Evolutionary conservation across 2,888 invertebrate species (phyloP), one percentile per base, ranked within the genome.

Genomic region (Zonitis immaculata): DNA sequence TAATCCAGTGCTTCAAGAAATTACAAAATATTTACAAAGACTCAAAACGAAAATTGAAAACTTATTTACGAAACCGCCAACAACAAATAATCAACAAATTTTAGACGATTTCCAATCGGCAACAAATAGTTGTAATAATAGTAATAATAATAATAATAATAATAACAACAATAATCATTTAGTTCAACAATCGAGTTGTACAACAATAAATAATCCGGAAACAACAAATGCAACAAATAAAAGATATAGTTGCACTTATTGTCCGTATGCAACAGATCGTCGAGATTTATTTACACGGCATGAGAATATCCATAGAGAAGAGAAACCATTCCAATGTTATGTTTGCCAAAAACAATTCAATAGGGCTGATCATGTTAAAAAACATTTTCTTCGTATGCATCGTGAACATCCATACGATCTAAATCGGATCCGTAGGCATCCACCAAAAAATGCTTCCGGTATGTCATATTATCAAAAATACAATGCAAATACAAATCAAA

Each of bases 251-350:
- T 95, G 95, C 77, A 84, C 83, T 20, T 89, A 87, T 68, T 95
- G 95, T 74, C 91, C 92, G 3, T 95, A 95, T 75, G 91, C 92
- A 25, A 95, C 94, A 11, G 94, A 94, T 76, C 82, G 95, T 12
- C 82, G 93, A 59, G 95, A 95, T 77, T 81, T 95, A 42, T 94
- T 89, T 76, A 92, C 92, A 35, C 83, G 94, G 28, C 94, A 95
- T 75, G 93, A 94, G 77, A 94, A 93, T 74, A 95, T 94, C 60
- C 95, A 95, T 73, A 85, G 92, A 65, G 92, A 92, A 73, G 93
- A 94, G 73, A 94, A 95, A 73, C 94, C 94, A 6, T 95, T 94
- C 73, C 91, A 93, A 72, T 95, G 94, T 75, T 94, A 94, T 73
- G 87, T 93, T 27, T 94, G 94, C 72, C 86, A 88, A 72, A 93